These are phyloP conservation scores for Caenorhabditis latens DNA, from an alignment of 1,140 invertebrate genomes.

Conservation along the genomic window DNA sequence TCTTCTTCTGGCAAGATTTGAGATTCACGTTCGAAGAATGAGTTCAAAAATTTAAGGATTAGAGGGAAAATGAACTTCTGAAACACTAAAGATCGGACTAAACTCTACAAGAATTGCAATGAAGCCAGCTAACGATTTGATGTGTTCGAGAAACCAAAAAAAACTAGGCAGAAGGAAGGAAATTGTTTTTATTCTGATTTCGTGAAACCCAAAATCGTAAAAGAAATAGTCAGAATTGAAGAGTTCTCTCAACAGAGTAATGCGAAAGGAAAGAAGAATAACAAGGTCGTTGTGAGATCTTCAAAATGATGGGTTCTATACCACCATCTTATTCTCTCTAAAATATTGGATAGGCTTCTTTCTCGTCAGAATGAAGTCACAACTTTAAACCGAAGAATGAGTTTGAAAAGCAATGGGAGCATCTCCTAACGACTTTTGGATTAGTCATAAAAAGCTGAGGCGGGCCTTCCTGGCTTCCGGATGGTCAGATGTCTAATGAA, in stretches of 20 bases:
- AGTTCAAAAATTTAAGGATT: not conserved
- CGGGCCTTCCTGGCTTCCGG: not conserved
- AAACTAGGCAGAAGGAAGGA: too few relatives aligned
- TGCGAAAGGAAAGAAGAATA: not conserved
- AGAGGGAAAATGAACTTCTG: not conserved
- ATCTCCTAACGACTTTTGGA: not conserved
- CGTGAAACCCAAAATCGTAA: too few relatives aligned
- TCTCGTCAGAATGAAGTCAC: not conserved
- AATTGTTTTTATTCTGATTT: too few relatives aligned
- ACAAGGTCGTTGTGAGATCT: slow-evolving; percentile 37
- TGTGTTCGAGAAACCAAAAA: not conserved
- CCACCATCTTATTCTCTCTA: not conserved
- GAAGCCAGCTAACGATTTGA: too few relatives aligned
- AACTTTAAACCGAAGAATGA: not conserved
- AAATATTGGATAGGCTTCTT: not conserved
- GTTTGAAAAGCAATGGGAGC: not conserved
- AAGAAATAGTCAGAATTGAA: not conserved
- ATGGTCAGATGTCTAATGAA: slow-evolving; percentile 30
- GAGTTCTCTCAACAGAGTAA: not conserved
- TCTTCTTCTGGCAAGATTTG: too few relatives aligned
- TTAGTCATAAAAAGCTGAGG: slow-evolving; percentile 28
- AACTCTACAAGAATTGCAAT: too few relatives aligned
- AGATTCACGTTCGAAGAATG: not conserved
- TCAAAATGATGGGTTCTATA: slow-evolving; percentile 11
- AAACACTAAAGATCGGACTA: not conserved